phyloP scores from a whole-genome alignment of 2,797 vertebrate genomes.

The Karalla daura region DNA sequence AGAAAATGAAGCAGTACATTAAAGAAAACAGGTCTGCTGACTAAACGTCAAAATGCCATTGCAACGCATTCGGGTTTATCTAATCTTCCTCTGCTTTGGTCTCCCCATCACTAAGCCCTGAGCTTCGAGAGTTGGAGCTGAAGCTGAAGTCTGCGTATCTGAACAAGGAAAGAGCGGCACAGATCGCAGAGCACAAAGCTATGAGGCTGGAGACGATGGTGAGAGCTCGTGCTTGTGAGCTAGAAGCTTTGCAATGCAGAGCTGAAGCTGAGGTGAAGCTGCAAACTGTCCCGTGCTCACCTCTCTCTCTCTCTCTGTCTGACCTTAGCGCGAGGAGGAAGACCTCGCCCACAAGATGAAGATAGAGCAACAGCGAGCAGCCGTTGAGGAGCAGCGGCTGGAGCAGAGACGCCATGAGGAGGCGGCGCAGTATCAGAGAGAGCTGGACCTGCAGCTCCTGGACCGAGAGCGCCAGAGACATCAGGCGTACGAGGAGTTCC shows the following conservation, averaged over 20 bases:
- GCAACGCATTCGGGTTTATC: neutral
- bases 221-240: conserved; percentile 63
- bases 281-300: neutral
- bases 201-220: conserved; percentile 88
- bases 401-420: conserved; percentile 80
- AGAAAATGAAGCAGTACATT: conserved; percentile 90
- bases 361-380: conserved; percentile 75
- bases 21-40: conserved; percentile 89
- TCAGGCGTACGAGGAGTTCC: conserved; percentile 90
- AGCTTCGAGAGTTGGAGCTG: conserved; percentile 91
- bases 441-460: conserved; percentile 89
- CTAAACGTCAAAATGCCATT: conserved; percentile 2
- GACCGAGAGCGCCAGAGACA: conserved; percentile 88
- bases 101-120: conserved; percentile 77
- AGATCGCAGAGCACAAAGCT: conserved; percentile 91
- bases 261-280: neutral
- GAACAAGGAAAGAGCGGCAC: conserved; percentile 91
- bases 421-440: conserved; percentile 81
- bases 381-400: conserved; percentile 78
- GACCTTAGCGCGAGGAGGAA: conserved; percentile 85
- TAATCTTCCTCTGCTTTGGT: neutral
- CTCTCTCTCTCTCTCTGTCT: neutral
- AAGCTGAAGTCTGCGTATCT: conserved; percentile 91
- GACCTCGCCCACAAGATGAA: conserved; percentile 84
- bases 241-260: no score